phyloP scores from a whole-genome alignment of 2,797 vertebrate genomes.

The Halcyon smyrnensis region DNA sequence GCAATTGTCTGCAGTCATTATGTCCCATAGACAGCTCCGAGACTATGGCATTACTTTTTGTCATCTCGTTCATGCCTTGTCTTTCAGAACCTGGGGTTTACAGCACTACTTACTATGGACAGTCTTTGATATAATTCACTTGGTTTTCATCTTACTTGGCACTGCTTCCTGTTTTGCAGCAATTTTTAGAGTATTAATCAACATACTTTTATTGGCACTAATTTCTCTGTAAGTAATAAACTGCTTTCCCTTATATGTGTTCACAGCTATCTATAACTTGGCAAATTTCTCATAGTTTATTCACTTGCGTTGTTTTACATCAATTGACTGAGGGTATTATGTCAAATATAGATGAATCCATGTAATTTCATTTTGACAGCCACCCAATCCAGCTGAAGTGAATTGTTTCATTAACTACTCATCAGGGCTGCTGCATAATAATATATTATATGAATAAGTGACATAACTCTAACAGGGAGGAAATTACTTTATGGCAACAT shows the following conservation, averaged over 20 bases:
- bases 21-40: not conserved
- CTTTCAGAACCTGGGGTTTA: not conserved
- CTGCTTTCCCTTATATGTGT: not conserved
- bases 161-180: slow-evolving; percentile 16
- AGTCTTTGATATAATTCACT: not conserved
- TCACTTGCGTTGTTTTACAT: slow-evolving; percentile 46
- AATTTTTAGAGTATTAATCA: slow-evolving; percentile 20
- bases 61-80: not conserved
- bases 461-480: not conserved
- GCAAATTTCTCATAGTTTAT: slow-evolving; percentile 10
- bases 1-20: not conserved
- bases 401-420: slow-evolving; percentile 56
- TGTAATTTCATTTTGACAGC: slow-evolving; percentile 57
- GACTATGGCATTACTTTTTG: not conserved
- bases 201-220: not conserved
- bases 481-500: slow-evolving; percentile 36
- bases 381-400: not conserved
- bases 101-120: not conserved
- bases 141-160: slow-evolving; percentile 45
- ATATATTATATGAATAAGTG: not conserved
- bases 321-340: slow-evolving; percentile 41
- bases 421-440: slow-evolving; percentile 26
- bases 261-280: slow-evolving; percentile 42
- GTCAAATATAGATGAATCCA: not conserved
- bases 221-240: slow-evolving; percentile 30